Base-by-base conservation (phyloP, 2,113 vertebrate species). In the Centropristis striata region DNA sequence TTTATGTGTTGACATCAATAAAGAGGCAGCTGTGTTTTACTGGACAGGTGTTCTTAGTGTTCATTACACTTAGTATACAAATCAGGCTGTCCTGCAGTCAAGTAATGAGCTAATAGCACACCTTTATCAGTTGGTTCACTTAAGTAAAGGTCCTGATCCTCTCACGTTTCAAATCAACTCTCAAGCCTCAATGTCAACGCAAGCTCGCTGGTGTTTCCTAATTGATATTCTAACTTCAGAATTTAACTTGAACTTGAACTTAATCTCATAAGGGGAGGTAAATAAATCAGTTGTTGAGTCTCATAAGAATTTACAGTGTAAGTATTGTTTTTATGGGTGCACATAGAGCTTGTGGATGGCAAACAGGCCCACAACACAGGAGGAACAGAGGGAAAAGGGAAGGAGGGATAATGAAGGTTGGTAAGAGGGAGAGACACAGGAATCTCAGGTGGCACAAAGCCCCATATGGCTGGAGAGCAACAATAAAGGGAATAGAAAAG, bases 401-500 rank as follows among this genome's bases (percentile, higher is more conserved):
- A 44, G 25, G 4, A 49, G 21, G 37, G 59, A 57, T 67, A 66
- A 57, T 23, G 28, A 63, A 8, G 42, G 57, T 37, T 59, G 21
- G 61, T 14, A 69, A 41, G 2, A 83, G n/a, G 36, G 25, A 74
- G 1, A 57, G 11, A 65, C 53, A 51, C 70, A 23, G 37, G 20
- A 71, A 49, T 70, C 60, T 72, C 60, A 75, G 69, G 50, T 80
- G 77, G 49, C 65, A 75, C 11, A 59, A 49, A 60, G 46, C 54
- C 18, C 55, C 28, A n/a, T 44, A 65, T 63, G 61, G n/a, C 49
- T 36, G 18, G 4, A 75, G 28, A 61, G 44, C 27, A 71, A 65
- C 12, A 70, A 51, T 25, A 71, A 32, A 27, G 58, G 27, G 13
- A 46, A 61, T 20, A 71, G 23, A 47, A 37, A 66, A 28, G 21